These are phyloP conservation scores for Drosophila villosipedis DNA, from an alignment of 2,888 invertebrate genomes.

Conservation along the genomic window DNA sequence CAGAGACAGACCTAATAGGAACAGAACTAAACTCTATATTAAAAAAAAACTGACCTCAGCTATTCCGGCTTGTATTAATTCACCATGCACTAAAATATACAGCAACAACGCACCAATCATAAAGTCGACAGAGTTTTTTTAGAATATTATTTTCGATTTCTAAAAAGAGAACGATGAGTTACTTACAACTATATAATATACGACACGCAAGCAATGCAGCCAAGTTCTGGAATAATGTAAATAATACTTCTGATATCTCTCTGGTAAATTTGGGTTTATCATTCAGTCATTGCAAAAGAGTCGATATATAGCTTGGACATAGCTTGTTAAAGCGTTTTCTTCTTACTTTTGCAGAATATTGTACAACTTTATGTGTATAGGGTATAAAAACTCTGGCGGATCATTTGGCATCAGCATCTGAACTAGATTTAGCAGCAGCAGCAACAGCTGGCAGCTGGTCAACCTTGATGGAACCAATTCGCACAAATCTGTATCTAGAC, in stretches of 20 bases:
- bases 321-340: not conserved
- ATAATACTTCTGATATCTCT: not conserved
- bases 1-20: conserved; percentile 23
- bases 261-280: not conserved
- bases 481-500: conserved; percentile 48
- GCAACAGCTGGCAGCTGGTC: conserved; percentile 61
- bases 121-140: conserved; percentile 11
- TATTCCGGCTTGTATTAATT: conserved; percentile 65
- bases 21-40: conserved; percentile 45
- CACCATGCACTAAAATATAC: conserved; percentile 33
- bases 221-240: not conserved
- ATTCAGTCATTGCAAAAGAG: not conserved
- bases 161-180: not conserved
- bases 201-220: not conserved
- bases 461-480: conserved; percentile 63
- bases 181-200: not conserved
- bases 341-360: not conserved
- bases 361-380: conserved; percentile 12
- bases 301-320: too few species aligned
- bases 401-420: conserved; percentile 17
- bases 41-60: conserved; percentile 50
- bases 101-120: conserved; percentile 44
- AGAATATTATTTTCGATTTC: conserved; percentile 3
- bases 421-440: conserved; percentile 53
- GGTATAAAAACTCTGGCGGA: conserved; percentile 29